A percentile compares a stretch with the other conserved stretches of the same genome.
Conservation (phyloP, 2,888 invertebrate species). For the Monochamus alternatus region DNA sequence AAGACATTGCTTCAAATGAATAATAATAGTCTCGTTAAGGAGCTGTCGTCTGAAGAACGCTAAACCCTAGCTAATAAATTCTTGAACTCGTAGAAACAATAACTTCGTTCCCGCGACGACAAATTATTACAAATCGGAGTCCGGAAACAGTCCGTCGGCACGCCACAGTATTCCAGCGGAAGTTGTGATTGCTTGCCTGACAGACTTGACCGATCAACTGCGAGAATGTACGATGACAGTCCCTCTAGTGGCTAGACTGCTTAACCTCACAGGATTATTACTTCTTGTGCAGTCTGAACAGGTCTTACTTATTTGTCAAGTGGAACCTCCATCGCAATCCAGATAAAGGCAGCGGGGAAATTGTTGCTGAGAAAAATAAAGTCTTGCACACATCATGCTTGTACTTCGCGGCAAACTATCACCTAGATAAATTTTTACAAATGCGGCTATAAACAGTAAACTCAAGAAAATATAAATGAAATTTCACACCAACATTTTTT, state of each 20-base stretch:
- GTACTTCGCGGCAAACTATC: not conserved
- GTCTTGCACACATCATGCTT: not conserved
- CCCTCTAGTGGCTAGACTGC: constrained; percentile 56
- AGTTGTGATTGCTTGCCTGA: constrained; percentile 57
- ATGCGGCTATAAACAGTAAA: too few relatives aligned
- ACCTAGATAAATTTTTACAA: not conserved
- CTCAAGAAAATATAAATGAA: too few relatives aligned
- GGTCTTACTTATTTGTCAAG: constrained; percentile 54
- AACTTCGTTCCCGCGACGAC: constrained; percentile 11
- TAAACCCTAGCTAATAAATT: not conserved
- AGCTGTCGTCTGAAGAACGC: not conserved
- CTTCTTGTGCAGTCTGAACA: constrained; percentile 54
- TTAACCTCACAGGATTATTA: constrained; percentile 55
- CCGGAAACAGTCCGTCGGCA: constrained; percentile 43
- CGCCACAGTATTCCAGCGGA: constrained; percentile 38
- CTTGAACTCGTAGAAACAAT: constrained; percentile 18
- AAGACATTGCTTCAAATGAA: not conserved
- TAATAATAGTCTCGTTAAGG: constrained; percentile 1
- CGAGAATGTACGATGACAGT: constrained; percentile 62
- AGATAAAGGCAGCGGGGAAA: constrained; percentile 28
- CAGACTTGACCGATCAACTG: constrained; percentile 64
- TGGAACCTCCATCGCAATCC: constrained; percentile 10
- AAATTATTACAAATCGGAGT: constrained; percentile 35
- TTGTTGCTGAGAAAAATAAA: constrained; percentile 16
- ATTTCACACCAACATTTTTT: too few relatives aligned